Base-by-base conservation (phyloP, 2,797 vertebrate species). In the Chelonia mydas region DNA sequence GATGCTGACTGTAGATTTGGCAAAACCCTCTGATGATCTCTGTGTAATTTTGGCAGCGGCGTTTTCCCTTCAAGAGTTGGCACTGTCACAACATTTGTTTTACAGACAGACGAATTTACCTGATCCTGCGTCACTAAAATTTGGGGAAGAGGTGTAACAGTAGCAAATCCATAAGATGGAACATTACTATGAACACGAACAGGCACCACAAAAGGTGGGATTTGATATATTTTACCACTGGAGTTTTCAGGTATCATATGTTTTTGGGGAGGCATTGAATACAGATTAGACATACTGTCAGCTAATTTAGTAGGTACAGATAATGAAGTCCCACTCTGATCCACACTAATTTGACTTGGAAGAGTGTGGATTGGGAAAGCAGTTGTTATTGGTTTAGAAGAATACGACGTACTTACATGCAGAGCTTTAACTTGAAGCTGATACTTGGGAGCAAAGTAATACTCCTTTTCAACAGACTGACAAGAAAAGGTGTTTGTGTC, bases 71-170 rank as follows among this genome's bases (percentile, higher is more conserved):
- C 98, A 1, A 97, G 92, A 19, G 78, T 89, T 92, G 98, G 98
- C 97, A 98, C 95, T 12, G 97, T 90, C 8, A 89, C 89, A 76
- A 89, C 89, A 77, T 94, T 98, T 78, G 95, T 97, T 98, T 99
- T 99, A 94, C 97, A 98, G 95, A 98, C 51, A 16, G 98, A 92
- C 28, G 98, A 97, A 94, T 97, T 98, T 59, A 98, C 98, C 55
- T 99, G 99, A 92, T 99, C 99, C 79, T 99, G 99, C 45, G 99
- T 99, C 86, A 99, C 99, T 68, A 99, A 98, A 95, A 99, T 99
- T 94, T 99, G 99, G 92, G 99, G 99, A 96, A 99, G 96, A 80
- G 99, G 97, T 27, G 98, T 88, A 91, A 98, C 84, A 49, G 98
- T 95, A 50, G 99, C 92, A 21, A 98, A 98, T 83, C 96, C 98